Conservation (phyloP, 1,140 invertebrate genomes). For the Hypsibius dujardini region DNA sequence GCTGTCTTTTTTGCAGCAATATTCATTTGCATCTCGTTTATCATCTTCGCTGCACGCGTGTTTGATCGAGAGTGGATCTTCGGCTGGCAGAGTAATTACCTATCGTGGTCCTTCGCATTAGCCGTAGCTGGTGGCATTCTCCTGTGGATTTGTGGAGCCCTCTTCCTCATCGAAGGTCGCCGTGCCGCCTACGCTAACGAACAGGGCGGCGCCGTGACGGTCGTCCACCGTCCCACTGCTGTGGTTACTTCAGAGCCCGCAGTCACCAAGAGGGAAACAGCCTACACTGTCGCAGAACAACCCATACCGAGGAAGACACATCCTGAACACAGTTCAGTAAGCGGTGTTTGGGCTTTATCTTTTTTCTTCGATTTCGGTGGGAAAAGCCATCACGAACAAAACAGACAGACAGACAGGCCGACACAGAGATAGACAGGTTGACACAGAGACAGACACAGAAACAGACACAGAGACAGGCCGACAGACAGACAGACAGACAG, state of each 20-base stretch:
- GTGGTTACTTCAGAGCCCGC: slow-evolving; percentile 6
- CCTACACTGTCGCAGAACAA: neutral
- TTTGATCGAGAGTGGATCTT: slow-evolving; percentile 16
- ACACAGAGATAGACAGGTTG: too few species aligned
- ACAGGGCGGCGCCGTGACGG: neutral
- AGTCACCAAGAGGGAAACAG: neutral
- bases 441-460: too few species aligned
- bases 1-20: neutral
- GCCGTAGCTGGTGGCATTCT: slow-evolving; percentile 48
- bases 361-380: too few species aligned
- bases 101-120: slow-evolving; percentile 83
- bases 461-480: too few species aligned
- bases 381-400: too few species aligned
- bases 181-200: neutral
- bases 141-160: slow-evolving; percentile 19
- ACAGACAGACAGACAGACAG: too few species aligned
- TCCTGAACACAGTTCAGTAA: neutral
- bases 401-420: too few species aligned
- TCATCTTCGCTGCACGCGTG: slow-evolving; percentile 4
- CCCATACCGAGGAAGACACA: neutral
- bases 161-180: slow-evolving; percentile 15
- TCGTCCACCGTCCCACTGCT: neutral
- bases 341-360: too few species aligned
- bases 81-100: slow-evolving; percentile 43
- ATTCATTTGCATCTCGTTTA: slow-evolving; percentile 9